Conservation (phyloP, 1,140 invertebrate genomes). For the Drosophila fuyamai region DNA sequence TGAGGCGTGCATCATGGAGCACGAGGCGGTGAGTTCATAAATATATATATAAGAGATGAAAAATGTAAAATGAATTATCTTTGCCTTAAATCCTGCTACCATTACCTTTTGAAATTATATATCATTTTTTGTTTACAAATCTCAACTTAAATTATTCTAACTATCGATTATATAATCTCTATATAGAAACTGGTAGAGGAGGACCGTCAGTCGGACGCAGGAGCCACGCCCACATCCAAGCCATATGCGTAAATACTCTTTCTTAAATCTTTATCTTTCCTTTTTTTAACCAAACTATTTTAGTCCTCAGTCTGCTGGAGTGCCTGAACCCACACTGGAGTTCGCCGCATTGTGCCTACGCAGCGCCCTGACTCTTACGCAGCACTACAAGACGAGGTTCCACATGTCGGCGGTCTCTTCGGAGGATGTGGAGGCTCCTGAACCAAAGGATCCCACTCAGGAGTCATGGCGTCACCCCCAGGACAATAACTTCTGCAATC, state of each 20-base stretch:
- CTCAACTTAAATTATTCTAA: not conserved
- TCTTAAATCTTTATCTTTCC: not conserved
- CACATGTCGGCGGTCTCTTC: constrained; percentile 64
- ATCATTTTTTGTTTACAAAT: not conserved
- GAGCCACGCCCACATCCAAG: constrained; percentile 29
- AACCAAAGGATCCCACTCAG: constrained; percentile 78
- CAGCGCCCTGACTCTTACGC: constrained; percentile 90
- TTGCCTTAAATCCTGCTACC: no score
- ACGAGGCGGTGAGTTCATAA: constrained; percentile 87
- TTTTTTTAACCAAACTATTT: not conserved
- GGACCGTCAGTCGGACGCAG: constrained; percentile 50
- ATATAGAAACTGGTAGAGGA: constrained; percentile 55
- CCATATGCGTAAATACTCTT: constrained; percentile 48
- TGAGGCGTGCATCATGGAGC: constrained; percentile 93
- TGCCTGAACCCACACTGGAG: constrained; percentile 94
- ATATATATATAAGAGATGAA: not conserved
- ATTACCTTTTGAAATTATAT: no score
- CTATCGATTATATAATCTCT: not conserved
- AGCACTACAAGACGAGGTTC: constrained; percentile 84
- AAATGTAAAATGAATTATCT: no score
- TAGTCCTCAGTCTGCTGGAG: constrained; percentile 90
- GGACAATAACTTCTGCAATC: constrained; percentile 85
- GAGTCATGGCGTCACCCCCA: constrained; percentile 64
- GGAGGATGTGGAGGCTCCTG: constrained; percentile 79
- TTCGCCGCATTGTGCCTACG: constrained; percentile 95